A percentile compares a stretch with the other conserved stretches of the same genome.
These are phyloP conservation scores for Rhinogobius similis DNA, from an alignment of 2,113 vertebrate genomes.

Conservation along the genomic window DNA sequence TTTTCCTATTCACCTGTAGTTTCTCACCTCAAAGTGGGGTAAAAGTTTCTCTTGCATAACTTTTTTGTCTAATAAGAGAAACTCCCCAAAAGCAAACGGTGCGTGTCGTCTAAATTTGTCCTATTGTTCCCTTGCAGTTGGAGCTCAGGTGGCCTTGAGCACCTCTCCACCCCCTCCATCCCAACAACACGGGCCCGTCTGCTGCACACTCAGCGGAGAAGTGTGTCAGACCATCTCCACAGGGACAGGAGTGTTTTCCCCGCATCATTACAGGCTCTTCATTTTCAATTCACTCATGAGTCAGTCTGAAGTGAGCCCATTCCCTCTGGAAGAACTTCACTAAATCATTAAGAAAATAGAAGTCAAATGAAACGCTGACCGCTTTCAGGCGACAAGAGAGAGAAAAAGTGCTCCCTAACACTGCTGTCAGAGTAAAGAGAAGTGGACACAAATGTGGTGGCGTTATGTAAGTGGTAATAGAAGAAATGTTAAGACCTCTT, in stretches of 20 bases:
- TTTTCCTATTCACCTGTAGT: too few relatives aligned
- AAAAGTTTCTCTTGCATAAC: too few relatives aligned
- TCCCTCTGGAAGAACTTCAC: constrained; percentile 14
- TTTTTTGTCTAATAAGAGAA: too few relatives aligned
- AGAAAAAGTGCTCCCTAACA: constrained; percentile 3
- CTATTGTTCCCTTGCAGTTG: constrained; percentile 14
- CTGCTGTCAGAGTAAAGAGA: background rate
- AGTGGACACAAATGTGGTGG: background rate
- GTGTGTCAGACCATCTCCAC: constrained; percentile 39
- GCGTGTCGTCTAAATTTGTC: constrained; percentile 13
- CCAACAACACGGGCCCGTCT: background rate
- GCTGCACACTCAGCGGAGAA: constrained; percentile 18
- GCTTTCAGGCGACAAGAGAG: background rate
- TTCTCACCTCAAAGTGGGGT: too few relatives aligned
- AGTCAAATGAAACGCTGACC: constrained; percentile 5
- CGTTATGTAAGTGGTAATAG: background rate
- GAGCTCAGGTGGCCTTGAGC: constrained; percentile 49
- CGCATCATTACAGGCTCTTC: constrained; percentile 19
- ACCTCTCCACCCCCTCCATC: background rate
- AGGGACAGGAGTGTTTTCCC: constrained; percentile 19
- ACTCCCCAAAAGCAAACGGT: background rate
- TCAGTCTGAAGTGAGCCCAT: constrained; percentile 16
- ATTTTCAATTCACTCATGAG: constrained; percentile 21
- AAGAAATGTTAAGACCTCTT: background rate
- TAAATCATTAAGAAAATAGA: constrained; percentile 9